phyloP scores from a whole-genome alignment of 1,140 invertebrate species.

The Solenopsis fugax region DNA sequence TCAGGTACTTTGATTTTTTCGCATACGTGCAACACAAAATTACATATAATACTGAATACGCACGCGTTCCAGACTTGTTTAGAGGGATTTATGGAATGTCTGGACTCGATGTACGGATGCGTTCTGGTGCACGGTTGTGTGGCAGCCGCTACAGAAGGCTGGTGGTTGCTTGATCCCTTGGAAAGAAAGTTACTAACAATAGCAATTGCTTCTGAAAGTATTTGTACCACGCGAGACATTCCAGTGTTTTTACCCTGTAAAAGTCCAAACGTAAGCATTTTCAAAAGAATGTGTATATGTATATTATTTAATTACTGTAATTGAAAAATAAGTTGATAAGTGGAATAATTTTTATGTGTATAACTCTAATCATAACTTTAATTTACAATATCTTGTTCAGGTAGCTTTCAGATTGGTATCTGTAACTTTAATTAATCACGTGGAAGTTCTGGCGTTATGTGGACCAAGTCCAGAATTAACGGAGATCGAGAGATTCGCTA shows the following conservation, averaged over 20 bases:
- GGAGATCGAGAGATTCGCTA: slow-evolving; percentile 91
- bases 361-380: neutral
- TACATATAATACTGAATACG: slow-evolving; percentile 49
- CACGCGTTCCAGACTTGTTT: slow-evolving; percentile 89
- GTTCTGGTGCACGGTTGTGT: slow-evolving; percentile 92
- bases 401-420: slow-evolving; percentile 93
- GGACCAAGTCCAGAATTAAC: slow-evolving; percentile 91
- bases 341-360: neutral
- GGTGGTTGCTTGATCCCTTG: slow-evolving; percentile 91
- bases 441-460: slow-evolving; percentile 92
- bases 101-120: slow-evolving; percentile 93
- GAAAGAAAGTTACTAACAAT: slow-evolving; percentile 92
- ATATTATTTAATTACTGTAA: neutral
- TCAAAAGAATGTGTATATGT: neutral
- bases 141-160: slow-evolving; percentile 92
- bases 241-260: slow-evolving; percentile 93
- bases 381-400: slow-evolving; percentile 84
- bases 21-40: neutral
- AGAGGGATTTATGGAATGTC: slow-evolving; percentile 91
- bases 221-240: slow-evolving; percentile 90
- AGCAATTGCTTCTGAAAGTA: slow-evolving; percentile 89
- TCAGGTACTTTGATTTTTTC: slow-evolving; percentile 87
- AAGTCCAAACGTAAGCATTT: slow-evolving; percentile 91
- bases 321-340: neutral
- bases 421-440: slow-evolving; percentile 90